Conservation (phyloP, 2,888 invertebrate genomes). For the Drosophila meridionalis region DNA sequence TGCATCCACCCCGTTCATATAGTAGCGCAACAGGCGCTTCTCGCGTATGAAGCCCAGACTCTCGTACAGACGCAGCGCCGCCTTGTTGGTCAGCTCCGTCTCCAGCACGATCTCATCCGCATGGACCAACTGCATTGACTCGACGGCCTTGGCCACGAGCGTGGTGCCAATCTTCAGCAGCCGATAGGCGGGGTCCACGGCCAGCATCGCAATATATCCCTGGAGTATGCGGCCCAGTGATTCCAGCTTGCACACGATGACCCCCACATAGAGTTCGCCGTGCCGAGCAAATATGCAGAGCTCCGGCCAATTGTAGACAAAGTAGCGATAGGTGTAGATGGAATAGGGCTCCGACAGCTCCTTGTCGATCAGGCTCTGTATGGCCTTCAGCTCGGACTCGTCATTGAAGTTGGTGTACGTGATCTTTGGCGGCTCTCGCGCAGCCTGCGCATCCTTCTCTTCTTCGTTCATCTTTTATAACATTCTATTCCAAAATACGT, state of each 20-base stretch:
- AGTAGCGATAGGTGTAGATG: slow-evolving; percentile 72
- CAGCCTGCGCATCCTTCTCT: not conserved
- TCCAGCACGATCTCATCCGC: slow-evolving; percentile 99
- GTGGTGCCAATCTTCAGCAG: slow-evolving; percentile 48
- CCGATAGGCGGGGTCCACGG: slow-evolving; percentile 65
- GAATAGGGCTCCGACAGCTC: slow-evolving; percentile 71
- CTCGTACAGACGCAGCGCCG: slow-evolving; percentile 97
- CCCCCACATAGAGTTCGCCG: slow-evolving; percentile 61
- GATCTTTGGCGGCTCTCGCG: slow-evolving; percentile 80
- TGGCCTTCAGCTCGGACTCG: slow-evolving; percentile 47
- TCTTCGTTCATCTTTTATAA: slow-evolving; percentile 30
- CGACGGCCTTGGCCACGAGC: slow-evolving; percentile 59
- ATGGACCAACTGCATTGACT: slow-evolving; percentile 97
- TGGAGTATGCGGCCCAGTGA: not conserved
- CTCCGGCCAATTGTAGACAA: slow-evolving; percentile 69
- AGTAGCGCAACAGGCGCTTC: slow-evolving; percentile 98
- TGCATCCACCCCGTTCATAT: slow-evolving; percentile 99
- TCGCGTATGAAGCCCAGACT: slow-evolving; percentile 99
- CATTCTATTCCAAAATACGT: slow-evolving; percentile 4
- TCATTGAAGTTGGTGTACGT: slow-evolving; percentile 38
- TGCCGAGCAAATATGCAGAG: slow-evolving; percentile 62
- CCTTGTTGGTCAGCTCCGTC: slow-evolving; percentile 99
- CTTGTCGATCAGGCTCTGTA: slow-evolving; percentile 48
- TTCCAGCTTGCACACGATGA: slow-evolving; percentile 62
- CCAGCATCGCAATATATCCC: slow-evolving; percentile 71